Percentiles rank a stretch among this genome's conserved stretches.
Evolutionary conservation across 2,888 invertebrate genomes (phyloP).

Genomic region (Pantelozetes paolii): DNA sequence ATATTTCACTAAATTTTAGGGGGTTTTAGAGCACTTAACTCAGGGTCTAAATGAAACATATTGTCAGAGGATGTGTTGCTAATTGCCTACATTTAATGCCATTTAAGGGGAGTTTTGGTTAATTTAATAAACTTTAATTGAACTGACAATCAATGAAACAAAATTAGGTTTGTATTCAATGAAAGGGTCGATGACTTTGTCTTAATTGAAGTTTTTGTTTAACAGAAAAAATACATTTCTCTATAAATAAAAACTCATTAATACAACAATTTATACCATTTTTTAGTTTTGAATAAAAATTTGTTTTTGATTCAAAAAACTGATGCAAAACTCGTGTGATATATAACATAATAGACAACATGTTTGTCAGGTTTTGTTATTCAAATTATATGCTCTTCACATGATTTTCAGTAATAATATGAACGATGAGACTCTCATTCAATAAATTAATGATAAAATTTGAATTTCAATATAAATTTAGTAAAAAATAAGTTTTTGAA

Average conservation of each 20-base stretch:
- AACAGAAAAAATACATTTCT: background rate
- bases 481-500: background rate
- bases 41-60: background rate
- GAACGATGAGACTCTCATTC: too few relatives aligned
- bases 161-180: background rate
- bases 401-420: too few relatives aligned
- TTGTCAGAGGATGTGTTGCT: background rate
- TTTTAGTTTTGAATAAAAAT: too few relatives aligned
- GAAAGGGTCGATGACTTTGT: slow-evolving; percentile 7
- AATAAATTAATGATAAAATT: background rate
- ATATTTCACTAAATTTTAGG: background rate
- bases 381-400: too few relatives aligned
- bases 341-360: too few relatives aligned
- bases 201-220: background rate
- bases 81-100: too few relatives aligned
- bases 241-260: background rate
- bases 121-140: too few relatives aligned
- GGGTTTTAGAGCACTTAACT: background rate
- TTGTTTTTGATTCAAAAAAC: too few relatives aligned
- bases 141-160: too few relatives aligned
- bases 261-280: background rate
- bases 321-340: too few relatives aligned
- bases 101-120: too few relatives aligned
- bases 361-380: too few relatives aligned
- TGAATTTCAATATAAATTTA: background rate